Evolutionary conservation across 2,888 invertebrate genomes (phyloP).

Genomic region (Mimumesa dahlbomi): DNA sequence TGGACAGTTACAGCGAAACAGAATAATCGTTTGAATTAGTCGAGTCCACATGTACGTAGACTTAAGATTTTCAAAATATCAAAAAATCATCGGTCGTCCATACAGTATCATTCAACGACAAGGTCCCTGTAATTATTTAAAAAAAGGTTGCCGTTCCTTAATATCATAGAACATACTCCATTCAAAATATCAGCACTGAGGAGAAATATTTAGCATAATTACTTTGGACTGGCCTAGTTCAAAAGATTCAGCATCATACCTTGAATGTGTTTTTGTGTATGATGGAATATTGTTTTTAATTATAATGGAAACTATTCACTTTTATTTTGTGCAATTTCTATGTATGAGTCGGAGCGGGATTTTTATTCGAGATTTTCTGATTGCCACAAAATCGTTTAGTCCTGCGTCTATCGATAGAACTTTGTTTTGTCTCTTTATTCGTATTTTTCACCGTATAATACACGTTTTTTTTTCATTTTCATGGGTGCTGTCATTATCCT

Average conservation of each 20-base stretch:
- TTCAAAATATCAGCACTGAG: no score
- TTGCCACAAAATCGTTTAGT: background rate
- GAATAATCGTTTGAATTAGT: slow-evolving; percentile 45
- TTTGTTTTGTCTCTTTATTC: slow-evolving; percentile 9
- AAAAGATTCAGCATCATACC: slow-evolving; percentile 23
- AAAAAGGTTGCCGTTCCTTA: background rate
- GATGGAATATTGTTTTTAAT: slow-evolving; percentile 8
- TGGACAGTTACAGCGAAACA: slow-evolving; percentile 17
- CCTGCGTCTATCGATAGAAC: background rate
- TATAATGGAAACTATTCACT: slow-evolving; percentile 15
- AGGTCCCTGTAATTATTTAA: background rate
- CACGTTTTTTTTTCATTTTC: slow-evolving; percentile 25
- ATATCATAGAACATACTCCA: no score
- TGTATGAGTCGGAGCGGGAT: background rate
- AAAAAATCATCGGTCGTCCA: slow-evolving; percentile 12
- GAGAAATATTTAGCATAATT: background rate
- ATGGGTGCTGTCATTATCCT: slow-evolving; percentile 54
- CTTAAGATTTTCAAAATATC: slow-evolving; percentile 3
- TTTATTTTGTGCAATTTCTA: slow-evolving; percentile 10
- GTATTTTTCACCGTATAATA: slow-evolving; percentile 15
- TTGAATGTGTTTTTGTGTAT: background rate
- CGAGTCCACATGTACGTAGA: slow-evolving; percentile 25
- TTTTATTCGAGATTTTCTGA: background rate
- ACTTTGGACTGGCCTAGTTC: slow-evolving; percentile 44
- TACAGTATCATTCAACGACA: background rate